A percentile compares a stretch with the other conserved stretches of the same genome.
Evolutionary conservation across 2,888 invertebrate species (phyloP).

Genomic region (Lycophotia porphyrea): DNA sequence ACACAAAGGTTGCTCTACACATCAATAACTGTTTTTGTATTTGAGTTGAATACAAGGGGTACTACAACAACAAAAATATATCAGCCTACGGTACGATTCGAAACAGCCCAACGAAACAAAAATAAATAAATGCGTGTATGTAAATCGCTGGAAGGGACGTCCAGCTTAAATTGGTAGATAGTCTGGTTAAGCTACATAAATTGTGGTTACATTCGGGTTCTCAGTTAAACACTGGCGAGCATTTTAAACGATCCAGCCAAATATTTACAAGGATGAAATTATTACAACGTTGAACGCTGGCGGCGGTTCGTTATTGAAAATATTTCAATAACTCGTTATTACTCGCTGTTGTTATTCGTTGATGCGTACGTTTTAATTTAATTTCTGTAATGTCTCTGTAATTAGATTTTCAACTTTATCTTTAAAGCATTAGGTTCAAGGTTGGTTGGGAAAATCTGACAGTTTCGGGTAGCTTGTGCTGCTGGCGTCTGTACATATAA

Average conservation of each 20-base stretch:
- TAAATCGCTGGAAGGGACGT: conserved; percentile 55
- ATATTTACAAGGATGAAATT: conserved; percentile 74
- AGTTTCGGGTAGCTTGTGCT: too few species aligned
- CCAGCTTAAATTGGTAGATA: conserved; percentile 65
- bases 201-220: conserved; percentile 63
- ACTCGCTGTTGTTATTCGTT: conserved; percentile 42
- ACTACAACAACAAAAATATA: neutral
- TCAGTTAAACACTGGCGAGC: conserved; percentile 65
- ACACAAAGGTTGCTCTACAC: too few species aligned
- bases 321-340: conserved; percentile 68
- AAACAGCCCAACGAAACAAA: conserved; percentile 29
- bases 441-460: too few species aligned
- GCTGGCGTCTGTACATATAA: too few species aligned
- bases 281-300: conserved; percentile 63
- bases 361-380: conserved; percentile 50
- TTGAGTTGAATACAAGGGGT: neutral
- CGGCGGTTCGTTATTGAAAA: conserved; percentile 64
- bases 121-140: conserved; percentile 61
- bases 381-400: conserved; percentile 35
- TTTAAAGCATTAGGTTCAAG: too few species aligned
- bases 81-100: neutral
- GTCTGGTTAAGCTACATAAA: conserved; percentile 65
- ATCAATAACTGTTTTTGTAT: neutral
- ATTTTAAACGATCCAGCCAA: conserved; percentile 71
- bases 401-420: too few species aligned